Conservation (phyloP, 2,888 invertebrate species). For the Ophion costatus region DNA sequence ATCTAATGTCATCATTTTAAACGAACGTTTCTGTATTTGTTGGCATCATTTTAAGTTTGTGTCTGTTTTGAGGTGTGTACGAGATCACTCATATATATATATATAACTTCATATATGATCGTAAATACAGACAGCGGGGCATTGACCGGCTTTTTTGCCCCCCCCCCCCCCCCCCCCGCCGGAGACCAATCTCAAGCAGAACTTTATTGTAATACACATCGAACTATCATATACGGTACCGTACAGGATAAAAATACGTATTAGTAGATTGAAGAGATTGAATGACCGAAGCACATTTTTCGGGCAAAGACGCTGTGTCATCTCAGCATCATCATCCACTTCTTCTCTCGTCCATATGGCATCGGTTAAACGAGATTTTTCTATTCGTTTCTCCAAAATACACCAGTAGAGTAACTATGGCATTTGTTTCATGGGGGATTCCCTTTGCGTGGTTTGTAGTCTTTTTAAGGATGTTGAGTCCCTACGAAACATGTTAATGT, state of each 20-base stretch:
- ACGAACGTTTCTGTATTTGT: no score
- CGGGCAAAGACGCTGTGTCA: conserved; percentile 46
- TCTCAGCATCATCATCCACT: conserved; percentile 16
- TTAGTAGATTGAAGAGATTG: conserved; percentile 18
- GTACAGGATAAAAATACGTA: conserved; percentile 3
- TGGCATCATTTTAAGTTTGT: no score
- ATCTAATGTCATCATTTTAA: no score
- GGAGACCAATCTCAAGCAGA: not conserved
- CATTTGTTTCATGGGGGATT: no score
- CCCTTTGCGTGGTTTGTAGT: no score
- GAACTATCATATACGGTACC: not conserved
- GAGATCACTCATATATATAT: not conserved
- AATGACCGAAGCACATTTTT: conserved; percentile 36
- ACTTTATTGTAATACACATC: not conserved
- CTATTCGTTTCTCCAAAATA: conserved; percentile 4
- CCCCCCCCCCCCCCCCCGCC: not conserved
- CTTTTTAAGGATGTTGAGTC: no score
- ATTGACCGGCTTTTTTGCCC: conserved; percentile 13
- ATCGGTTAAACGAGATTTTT: conserved; percentile 14
- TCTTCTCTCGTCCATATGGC: conserved; percentile 4
- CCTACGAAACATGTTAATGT: no score
- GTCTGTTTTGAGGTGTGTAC: no score
- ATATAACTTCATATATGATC: not conserved
- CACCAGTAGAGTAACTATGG: not conserved
- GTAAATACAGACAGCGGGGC: not conserved